phyloP scores from a whole-genome alignment of 2,888 invertebrate genomes.

The Drosophila kambysellisi region DNA sequence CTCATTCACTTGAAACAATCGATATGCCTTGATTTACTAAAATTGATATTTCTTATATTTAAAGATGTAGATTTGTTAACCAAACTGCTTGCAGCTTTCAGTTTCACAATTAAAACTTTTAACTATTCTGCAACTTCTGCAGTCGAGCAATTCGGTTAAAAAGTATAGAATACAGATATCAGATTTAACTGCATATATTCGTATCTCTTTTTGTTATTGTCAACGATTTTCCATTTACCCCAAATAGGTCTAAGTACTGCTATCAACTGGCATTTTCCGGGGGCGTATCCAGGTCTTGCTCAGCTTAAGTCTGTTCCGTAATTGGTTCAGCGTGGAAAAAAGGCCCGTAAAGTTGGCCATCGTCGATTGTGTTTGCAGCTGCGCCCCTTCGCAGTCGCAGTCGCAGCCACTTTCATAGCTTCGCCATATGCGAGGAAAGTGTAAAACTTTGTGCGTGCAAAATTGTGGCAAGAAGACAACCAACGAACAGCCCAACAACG shows the following conservation, averaged over 20 bases:
- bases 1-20: not conserved
- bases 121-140: slow-evolving; percentile 18
- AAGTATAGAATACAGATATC: slow-evolving; percentile 10
- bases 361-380: slow-evolving; percentile 63
- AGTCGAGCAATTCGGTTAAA: slow-evolving; percentile 3
- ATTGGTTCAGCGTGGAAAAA: slow-evolving; percentile 76
- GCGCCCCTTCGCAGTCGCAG: slow-evolving; percentile 37
- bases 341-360: slow-evolving; percentile 71
- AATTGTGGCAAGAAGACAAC: slow-evolving; percentile 69
- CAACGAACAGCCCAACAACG: slow-evolving; percentile 53
- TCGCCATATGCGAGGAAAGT: slow-evolving; percentile 56
- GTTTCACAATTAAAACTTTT: slow-evolving; percentile 3
- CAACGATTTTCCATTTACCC: slow-evolving; percentile 26
- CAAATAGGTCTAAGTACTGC: slow-evolving; percentile 61
- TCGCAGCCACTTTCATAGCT: slow-evolving; percentile 35
- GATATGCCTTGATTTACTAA: no score
- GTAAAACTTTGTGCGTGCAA: slow-evolving; percentile 77
- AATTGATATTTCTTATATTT: not conserved
- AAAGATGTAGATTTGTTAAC: not conserved
- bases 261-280: slow-evolving; percentile 59
- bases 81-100: not conserved
- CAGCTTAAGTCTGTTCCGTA: slow-evolving; percentile 42
- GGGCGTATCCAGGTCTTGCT: slow-evolving; percentile 41
- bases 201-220: slow-evolving; percentile 22
- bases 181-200: slow-evolving; percentile 15